Percentiles rank a stretch among this genome's conserved stretches.
phyloP scores from a whole-genome alignment of 2,797 vertebrate species.

The Galaxias olidus region DNA sequence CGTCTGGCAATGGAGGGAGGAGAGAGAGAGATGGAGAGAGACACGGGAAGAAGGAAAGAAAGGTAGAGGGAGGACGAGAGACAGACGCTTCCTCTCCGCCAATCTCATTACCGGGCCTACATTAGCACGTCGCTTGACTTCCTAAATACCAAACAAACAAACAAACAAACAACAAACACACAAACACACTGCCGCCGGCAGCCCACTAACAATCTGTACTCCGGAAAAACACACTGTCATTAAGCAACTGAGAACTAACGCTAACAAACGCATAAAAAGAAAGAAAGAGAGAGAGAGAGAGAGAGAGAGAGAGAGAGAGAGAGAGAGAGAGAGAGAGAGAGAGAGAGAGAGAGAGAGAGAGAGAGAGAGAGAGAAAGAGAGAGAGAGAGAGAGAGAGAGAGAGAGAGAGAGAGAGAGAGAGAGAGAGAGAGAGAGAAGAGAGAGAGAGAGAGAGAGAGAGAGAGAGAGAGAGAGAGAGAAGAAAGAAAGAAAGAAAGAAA shows the following conservation, averaged over 20 bases:
- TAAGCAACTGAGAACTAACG: conserved; percentile 18
- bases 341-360: not conserved
- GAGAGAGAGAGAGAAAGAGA: not conserved
- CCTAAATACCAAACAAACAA: conserved; percentile 42
- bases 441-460: too few species aligned
- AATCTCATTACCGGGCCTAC: not conserved
- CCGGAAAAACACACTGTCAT: conserved; percentile 14
- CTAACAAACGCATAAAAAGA: not conserved
- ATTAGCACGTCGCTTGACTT: conserved; percentile 42
- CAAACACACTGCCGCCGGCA: conserved; percentile 9
- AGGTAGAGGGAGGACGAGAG: not conserved
- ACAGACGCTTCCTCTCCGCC: not conserved
- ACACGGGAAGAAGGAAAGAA: not conserved
- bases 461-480: conserved; percentile 1
- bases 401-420: not conserved
- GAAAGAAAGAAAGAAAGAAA: conserved; percentile 1
- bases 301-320: not conserved
- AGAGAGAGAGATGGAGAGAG: too few species aligned
- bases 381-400: not conserved
- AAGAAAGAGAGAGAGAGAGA: not conserved
- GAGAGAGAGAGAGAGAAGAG: too few species aligned
- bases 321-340: not conserved
- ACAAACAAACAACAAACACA: too few species aligned
- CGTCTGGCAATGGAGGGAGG: too few species aligned
- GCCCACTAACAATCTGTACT: conserved; percentile 23